Evolutionary conservation across 2,797 vertebrate species (phyloP), one percentile per base, ranked within the genome.

Genomic region (Ctenochaetus hawaiiensis): DNA sequence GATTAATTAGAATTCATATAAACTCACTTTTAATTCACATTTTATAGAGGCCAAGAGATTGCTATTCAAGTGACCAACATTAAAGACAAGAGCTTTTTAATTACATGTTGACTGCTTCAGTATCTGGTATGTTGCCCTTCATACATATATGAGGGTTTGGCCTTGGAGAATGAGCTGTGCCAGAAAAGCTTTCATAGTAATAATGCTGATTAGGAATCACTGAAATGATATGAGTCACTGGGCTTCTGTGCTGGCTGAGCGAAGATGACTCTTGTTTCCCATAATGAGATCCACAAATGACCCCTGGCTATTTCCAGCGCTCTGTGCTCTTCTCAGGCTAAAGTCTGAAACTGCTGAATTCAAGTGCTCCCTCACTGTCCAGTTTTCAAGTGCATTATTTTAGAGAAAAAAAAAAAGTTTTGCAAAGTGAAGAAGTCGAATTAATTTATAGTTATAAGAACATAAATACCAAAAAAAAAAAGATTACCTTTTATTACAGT

Each of bases 131-230:
- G 79, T 72, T 65, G 65, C 74, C 47, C 12, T 62, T 45, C 49
- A 72, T 70, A 67, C 89, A 83, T 83, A 84, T 83, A 72, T 44
- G n/a, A 67, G 61, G 75, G 71, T 53, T 65, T 75, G 69, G 62
- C 82, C 75, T 71, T 44, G 37, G 72, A 82, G 76, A 73, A 75
- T 49, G 37, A 53, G 56, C 83, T 80, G 75, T 88, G 88, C 90
- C 87, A 91, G 87, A 84, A 93, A 93, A 82, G 69, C 90, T 93
- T 92, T 92, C 88, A 91, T 45, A 44, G 59, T 78, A 85, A 88
- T 86, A 83, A 86, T 68, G 65, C 67, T 85, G 78, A 89, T 84
- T 76, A 83, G 66, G 63, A 86, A 71, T 80, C 78, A 78, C 18
- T 67, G 76, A 59, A 73, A 75, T 82, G 41, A 75, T 75, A 63